Evolutionary conservation across 2,888 invertebrate species (phyloP).

Genomic region (Latrodectus elegans): DNA sequence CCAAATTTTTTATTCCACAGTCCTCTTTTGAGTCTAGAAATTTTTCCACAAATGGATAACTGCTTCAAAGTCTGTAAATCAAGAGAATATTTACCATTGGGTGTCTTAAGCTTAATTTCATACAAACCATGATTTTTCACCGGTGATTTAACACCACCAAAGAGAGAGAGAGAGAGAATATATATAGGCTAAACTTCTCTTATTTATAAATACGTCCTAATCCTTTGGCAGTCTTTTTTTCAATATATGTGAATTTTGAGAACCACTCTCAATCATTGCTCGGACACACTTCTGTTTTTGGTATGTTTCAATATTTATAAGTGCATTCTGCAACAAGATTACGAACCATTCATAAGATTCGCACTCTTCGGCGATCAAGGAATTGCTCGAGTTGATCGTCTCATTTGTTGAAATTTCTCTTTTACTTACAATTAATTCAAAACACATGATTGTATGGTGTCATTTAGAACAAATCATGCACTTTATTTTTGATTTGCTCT

Average conservation of each 20-base stretch:
- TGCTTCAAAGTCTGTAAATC: slow-evolving; percentile 8
- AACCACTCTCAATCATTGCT: background rate
- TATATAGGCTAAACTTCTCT: background rate
- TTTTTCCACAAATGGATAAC: slow-evolving; percentile 1
- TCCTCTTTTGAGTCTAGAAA: slow-evolving; percentile 6
- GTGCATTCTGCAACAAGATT: background rate
- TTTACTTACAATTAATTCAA: too few relatives aligned
- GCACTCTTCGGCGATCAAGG: background rate
- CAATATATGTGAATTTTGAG: slow-evolving; percentile 1
- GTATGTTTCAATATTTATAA: background rate
- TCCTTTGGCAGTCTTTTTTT: slow-evolving; percentile 1
- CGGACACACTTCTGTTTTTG: background rate
- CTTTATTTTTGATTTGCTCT: too few relatives aligned
- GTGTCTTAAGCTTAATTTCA: background rate
- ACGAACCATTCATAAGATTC: too few relatives aligned
- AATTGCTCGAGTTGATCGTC: background rate
- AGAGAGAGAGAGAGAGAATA: too few relatives aligned
- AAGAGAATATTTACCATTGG: background rate
- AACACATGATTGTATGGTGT: background rate
- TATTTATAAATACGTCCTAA: background rate
- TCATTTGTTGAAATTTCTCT: background rate
- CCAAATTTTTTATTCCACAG: background rate
- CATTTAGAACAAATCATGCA: background rate
- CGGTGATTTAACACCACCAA: background rate
- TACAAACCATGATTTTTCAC: background rate